phyloP scores from a whole-genome alignment of 2,797 vertebrate genomes.

The Podarcis lilfordi region DNA sequence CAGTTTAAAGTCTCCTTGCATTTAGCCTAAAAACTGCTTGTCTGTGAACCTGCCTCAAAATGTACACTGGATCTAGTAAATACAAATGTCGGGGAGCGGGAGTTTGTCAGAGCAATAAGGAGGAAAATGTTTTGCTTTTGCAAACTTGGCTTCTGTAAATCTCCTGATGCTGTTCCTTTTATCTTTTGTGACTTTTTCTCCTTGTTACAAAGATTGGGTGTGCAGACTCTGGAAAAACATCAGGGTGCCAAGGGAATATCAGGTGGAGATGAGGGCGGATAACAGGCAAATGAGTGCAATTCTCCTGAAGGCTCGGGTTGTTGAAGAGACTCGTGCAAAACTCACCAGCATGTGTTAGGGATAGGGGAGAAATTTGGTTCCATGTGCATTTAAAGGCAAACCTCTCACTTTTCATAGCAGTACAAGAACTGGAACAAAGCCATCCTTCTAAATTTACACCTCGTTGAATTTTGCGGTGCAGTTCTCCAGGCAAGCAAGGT shows the following conservation, averaged over 20 bases:
- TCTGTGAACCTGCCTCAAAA: background rate
- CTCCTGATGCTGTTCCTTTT: constrained; percentile 31
- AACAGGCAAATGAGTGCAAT: constrained; percentile 66
- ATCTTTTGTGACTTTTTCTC: constrained; percentile 62
- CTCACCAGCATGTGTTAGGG: constrained; percentile 45
- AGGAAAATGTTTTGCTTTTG: constrained; percentile 37
- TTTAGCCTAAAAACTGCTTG: background rate
- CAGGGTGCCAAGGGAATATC: constrained; percentile 73
- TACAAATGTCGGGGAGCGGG: too few species aligned
- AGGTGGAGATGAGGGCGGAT: constrained; percentile 70
- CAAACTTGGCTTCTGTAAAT: constrained; percentile 37
- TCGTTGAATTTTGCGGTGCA: background rate
- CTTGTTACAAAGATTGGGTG: constrained; percentile 53
- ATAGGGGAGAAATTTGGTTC: constrained; percentile 10
- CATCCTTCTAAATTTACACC: too few species aligned
- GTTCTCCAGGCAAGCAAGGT: background rate
- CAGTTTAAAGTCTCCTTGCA: too few species aligned
- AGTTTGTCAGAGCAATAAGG: constrained; percentile 27
- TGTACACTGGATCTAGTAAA: too few species aligned
- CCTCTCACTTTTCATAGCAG: too few species aligned
- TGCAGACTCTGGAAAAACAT: constrained; percentile 72
- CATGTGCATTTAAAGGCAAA: too few species aligned
- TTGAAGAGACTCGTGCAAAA: background rate
- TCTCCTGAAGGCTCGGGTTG: constrained; percentile 63
- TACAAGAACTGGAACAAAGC: too few species aligned